Evolutionary conservation across 1,140 invertebrate genomes (phyloP), one percentile per base, ranked within the genome.

Genomic region (Neodiprion fabricii): DNA sequence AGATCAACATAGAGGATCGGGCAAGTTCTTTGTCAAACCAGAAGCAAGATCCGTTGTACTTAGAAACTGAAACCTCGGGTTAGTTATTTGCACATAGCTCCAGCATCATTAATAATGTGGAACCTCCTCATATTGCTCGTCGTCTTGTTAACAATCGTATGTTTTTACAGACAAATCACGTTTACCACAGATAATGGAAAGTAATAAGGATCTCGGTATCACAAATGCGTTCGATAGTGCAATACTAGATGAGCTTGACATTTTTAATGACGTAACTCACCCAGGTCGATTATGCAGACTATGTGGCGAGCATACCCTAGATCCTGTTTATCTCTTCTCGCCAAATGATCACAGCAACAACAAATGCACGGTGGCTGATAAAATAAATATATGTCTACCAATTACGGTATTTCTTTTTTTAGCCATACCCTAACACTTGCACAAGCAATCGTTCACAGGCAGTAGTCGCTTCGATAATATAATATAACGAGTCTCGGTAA

Each of bases 381-480:
- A 74, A 67, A 74, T 74, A 65, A 74, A 74, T 65, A 48, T 74
- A 47, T 74, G 74, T 61, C 74, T 74, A 40, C 74, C 74, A 28
- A 48, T 74, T 9, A 74, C 73, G 68, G 73, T 74, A 65, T 65
- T 48, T 61, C 0, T 61, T 61, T 61, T 12, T 61, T 9, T 3
- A 40, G 28, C 28, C 28, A 40, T 40, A 40, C 28, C 5, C 28
- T 40, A 1, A 40, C 5, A 40, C 28, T 40, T 40, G 28, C 5
- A 40, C 1, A 40, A 40, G 28, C 5, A 40, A 40, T 40, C n/a
- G 9, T 72, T 17, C 47, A 50, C 10, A 72, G 50, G 9, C 48
- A 1, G 48, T 7, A 66, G 17, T 40, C 1, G 53, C 5, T 61
- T 8, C 53, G 9, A 61, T 17, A 40, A 40, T 40, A 40, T 5